phyloP scores from a whole-genome alignment of 2,888 invertebrate species.

The Lucinisca nassula region DNA sequence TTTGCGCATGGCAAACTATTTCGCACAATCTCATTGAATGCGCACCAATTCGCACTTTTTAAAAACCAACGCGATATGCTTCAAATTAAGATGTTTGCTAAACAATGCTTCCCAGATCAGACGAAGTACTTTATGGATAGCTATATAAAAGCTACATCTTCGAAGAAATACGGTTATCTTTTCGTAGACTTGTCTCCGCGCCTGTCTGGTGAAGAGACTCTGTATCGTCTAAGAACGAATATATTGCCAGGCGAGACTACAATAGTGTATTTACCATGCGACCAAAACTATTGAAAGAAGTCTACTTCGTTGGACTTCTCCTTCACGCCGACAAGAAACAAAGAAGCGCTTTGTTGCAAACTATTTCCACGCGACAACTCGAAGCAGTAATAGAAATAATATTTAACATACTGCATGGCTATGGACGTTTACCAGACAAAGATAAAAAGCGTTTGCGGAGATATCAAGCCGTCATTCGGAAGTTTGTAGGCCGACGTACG shows the following conservation, averaged over 20 bases:
- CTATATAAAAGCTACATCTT: conserved; percentile 42
- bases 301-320: conserved; percentile 9
- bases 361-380: conserved; percentile 8
- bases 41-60: conserved; percentile 53
- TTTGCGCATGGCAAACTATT: conserved; percentile 37
- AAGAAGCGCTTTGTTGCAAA: not conserved
- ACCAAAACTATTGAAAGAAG: not conserved
- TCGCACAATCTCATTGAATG: conserved; percentile 40
- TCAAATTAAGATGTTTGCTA: conserved; percentile 55
- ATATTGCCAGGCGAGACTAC: conserved; percentile 23
- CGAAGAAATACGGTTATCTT: conserved; percentile 3
- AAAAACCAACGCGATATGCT: conserved; percentile 50
- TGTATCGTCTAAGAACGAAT: conserved; percentile 5
- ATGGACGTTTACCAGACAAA: not conserved
- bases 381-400: conserved; percentile 9
- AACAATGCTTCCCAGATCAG: conserved; percentile 58
- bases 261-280: conserved; percentile 23
- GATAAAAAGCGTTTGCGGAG: conserved; percentile 3
- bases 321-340: conserved; percentile 3
- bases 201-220: not conserved
- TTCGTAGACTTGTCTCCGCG: conserved; percentile 14
- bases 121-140: conserved; percentile 55
- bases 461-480: conserved; percentile 3
- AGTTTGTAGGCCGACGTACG: not conserved
- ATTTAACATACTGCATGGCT: conserved; percentile 9